Evolutionary conservation across 2,113 vertebrate species (phyloP).

Genomic region (Podilymbus podiceps): DNA sequence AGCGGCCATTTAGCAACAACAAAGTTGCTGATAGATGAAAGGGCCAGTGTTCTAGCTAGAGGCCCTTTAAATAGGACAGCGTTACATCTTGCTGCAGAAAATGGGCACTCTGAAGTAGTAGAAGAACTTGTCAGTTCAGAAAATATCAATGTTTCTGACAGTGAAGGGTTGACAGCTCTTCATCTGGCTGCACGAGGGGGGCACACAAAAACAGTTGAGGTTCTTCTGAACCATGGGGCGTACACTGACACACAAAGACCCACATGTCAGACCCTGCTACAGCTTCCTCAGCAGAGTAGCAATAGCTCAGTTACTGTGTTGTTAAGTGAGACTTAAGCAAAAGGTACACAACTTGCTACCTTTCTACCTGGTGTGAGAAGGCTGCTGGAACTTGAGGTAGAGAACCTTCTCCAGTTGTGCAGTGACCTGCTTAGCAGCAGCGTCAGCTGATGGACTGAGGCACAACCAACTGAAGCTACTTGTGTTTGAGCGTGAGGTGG

Average conservation of each 20-base stretch:
- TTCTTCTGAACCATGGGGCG: constrained; percentile 76
- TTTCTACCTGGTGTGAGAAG: neutral
- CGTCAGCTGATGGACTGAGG: neutral
- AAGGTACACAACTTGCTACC: neutral
- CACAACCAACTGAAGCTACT: neutral
- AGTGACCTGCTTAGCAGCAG: neutral
- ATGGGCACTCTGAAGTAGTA: constrained; percentile 82
- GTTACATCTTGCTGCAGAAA: constrained; percentile 84
- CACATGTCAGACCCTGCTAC: constrained; percentile 31
- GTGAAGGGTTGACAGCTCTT: constrained; percentile 78
- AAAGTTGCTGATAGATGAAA: constrained; percentile 86
- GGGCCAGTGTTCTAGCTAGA: constrained; percentile 68
- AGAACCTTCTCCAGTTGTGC: neutral
- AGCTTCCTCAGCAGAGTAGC: neutral
- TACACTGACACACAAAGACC: constrained; percentile 56
- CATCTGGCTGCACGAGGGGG: constrained; percentile 81
- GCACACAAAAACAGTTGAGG: constrained; percentile 74
- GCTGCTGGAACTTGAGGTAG: neutral
- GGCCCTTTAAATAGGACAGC: constrained; percentile 75
- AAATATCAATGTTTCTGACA: constrained; percentile 66
- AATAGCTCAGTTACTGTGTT: neutral
- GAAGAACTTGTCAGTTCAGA: constrained; percentile 81
- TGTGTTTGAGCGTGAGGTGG: neutral
- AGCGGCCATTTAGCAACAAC: constrained; percentile 84
- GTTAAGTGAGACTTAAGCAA: constrained; percentile 69